Conservation (phyloP, 1,140 invertebrate species). For the Pomacea maculata region DNA sequence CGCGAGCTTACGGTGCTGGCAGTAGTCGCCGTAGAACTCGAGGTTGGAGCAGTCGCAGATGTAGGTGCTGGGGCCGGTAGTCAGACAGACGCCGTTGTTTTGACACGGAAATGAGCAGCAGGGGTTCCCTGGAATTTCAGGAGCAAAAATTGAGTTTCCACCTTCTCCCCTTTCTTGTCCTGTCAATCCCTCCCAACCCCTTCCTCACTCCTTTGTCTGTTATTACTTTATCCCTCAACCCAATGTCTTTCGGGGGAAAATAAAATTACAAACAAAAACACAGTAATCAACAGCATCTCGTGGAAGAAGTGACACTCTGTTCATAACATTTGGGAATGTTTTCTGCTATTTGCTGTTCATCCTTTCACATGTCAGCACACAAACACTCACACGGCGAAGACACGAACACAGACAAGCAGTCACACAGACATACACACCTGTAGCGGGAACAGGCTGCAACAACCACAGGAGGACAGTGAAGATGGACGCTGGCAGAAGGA, state of each 20-base stretch:
- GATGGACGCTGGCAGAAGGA: too few relatives aligned
- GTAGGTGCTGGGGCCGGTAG: slow-evolving; percentile 47
- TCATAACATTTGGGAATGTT: not conserved
- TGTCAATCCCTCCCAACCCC: too few relatives aligned
- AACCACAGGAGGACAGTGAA: too few relatives aligned
- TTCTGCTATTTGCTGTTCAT: not conserved
- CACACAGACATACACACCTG: too few relatives aligned
- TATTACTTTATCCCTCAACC: too few relatives aligned
- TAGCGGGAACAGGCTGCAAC: too few relatives aligned
- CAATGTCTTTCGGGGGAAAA: too few relatives aligned
- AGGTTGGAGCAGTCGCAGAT: slow-evolving; percentile 60
- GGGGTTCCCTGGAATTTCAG: slow-evolving; percentile 45
- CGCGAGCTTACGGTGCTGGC: slow-evolving; percentile 60
- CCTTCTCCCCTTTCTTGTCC: not conserved
- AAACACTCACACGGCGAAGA: not conserved
- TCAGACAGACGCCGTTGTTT: slow-evolving; percentile 60
- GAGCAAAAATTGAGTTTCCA: not conserved
- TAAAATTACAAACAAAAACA: too few relatives aligned
- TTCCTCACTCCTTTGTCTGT: too few relatives aligned
- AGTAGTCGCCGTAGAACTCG: slow-evolving; percentile 57
- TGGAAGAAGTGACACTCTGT: not conserved
- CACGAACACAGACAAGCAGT: too few relatives aligned
- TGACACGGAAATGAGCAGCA: slow-evolving; percentile 64
- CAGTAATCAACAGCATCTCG: not conserved
- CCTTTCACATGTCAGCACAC: not conserved